Evolutionary conservation across 2,888 invertebrate genomes (phyloP).

Genomic region (Pomacea canaliculata): DNA sequence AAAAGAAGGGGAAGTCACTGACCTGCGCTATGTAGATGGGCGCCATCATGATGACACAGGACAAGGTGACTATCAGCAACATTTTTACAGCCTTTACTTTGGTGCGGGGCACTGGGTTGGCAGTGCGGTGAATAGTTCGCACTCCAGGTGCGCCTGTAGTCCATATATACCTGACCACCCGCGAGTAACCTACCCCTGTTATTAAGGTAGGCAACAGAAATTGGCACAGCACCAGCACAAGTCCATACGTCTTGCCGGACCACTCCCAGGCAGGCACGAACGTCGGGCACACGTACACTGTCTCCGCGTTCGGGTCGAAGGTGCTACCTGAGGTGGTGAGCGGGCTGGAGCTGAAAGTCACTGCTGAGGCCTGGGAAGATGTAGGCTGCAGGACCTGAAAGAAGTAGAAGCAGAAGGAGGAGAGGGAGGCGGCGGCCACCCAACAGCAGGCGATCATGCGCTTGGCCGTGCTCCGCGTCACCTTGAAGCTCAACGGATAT

Average conservation of each 20-base stretch:
- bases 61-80: conserved; percentile 54
- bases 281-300: conserved; percentile 41
- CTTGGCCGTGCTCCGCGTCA: conserved; percentile 63
- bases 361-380: conserved; percentile 1
- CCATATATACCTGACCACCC: conserved; percentile 60
- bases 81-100: conserved; percentile 67
- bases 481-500: conserved; percentile 67
- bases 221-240: conserved; percentile 41
- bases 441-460: conserved; percentile 57
- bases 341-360: not conserved
- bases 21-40: conserved; percentile 45
- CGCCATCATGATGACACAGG: conserved; percentile 38
- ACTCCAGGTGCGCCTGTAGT: conserved; percentile 33
- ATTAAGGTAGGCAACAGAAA: conserved; percentile 50
- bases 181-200: conserved; percentile 45
- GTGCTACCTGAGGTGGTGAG: not conserved
- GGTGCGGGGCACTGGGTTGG: conserved; percentile 61
- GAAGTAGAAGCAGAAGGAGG: conserved; percentile 55
- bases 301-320: conserved; percentile 4
- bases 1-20: not conserved
- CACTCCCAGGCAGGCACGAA: conserved; percentile 42
- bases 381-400: conserved; percentile 2
- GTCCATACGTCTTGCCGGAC: conserved; percentile 45
- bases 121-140: conserved; percentile 40
- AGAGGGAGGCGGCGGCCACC: conserved; percentile 42